These are phyloP conservation scores for Coracias cyanogaster DNA, from an alignment of 2,797 vertebrate genomes.

Conservation along the genomic window DNA sequence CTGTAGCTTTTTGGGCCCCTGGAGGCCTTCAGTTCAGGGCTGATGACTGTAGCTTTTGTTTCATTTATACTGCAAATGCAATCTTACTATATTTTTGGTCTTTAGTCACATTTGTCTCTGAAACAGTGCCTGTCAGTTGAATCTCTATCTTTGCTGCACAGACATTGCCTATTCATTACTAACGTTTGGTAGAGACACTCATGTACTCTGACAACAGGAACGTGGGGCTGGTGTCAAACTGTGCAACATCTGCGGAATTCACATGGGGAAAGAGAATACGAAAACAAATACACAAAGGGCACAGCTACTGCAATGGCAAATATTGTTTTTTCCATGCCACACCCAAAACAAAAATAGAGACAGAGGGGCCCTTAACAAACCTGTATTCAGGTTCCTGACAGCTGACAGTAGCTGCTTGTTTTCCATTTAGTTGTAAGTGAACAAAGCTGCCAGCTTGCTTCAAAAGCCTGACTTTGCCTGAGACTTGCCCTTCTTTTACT, in stretches of 20 bases:
- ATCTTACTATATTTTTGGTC: neutral
- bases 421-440: neutral
- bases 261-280: constrained; percentile 29
- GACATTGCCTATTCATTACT: neutral
- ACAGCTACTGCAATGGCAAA: constrained; percentile 70
- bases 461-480: neutral
- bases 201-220: neutral
- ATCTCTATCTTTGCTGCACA: neutral
- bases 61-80: neutral
- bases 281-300: constrained; percentile 60
- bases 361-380: constrained; percentile 54
- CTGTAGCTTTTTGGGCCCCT: neutral
- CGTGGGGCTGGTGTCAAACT: neutral
- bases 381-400: constrained; percentile 1
- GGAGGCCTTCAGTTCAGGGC: neutral
- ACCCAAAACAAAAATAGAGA: constrained; percentile 73
- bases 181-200: neutral
- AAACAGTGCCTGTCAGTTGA: neutral
- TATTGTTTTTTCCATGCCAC: constrained; percentile 75
- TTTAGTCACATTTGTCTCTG: neutral
- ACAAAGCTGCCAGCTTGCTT: neutral
- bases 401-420: neutral
- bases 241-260: constrained; percentile 58
- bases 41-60: neutral
- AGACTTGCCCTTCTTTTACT: neutral